Evolutionary conservation across 2,797 vertebrate species (phyloP), one percentile per base, ranked within the genome.

Genomic region (Hyperoplus immaculatus): DNA sequence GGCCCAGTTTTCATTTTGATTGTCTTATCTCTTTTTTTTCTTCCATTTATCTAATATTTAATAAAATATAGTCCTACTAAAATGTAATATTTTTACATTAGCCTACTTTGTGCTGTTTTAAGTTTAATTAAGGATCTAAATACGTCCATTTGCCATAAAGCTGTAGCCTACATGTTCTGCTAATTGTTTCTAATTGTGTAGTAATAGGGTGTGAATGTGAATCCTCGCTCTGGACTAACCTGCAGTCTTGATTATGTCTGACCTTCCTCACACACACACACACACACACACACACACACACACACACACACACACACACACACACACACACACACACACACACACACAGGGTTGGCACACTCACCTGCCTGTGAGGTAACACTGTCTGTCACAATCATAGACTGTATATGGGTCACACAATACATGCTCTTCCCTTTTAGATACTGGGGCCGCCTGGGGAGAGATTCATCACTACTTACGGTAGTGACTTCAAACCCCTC

Each of bases 391-490:
- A 29, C 29, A 29, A 29, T 29, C 29, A 29, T 29, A 29, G 3
- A 29, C 29, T 29, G 29, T 29, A 29, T 29, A 29, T 29, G 29
- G 29, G 29, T 29, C 29, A 29, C 29, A 38, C 38, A 5, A 55
- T n/a, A 6, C 3, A 21, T 5, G 13, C 65, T 62, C 67, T 13
- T 36, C 5, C 5, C 3, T 15, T 54, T 15, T 74, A 85, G 78
- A 8, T 4, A 8, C 43, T 43, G 54, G 36, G 18, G 18, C 9
- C 12, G n/a, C 51, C 75, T 8, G 29, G 8, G 7, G 65, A 10
- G 11, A 45, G 57, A 15, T 84, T 73, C 36, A 4, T 75, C 46
- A 89, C 86, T 36, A 87, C 85, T 9, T 88, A 92, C 4, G 57
- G 6, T 0, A 16, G 21, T 15, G 75, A 90, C 61, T 93, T 69